These are phyloP conservation scores for Chelon auratus DNA, from an alignment of 2,797 vertebrate genomes.

Conservation along the genomic window DNA sequence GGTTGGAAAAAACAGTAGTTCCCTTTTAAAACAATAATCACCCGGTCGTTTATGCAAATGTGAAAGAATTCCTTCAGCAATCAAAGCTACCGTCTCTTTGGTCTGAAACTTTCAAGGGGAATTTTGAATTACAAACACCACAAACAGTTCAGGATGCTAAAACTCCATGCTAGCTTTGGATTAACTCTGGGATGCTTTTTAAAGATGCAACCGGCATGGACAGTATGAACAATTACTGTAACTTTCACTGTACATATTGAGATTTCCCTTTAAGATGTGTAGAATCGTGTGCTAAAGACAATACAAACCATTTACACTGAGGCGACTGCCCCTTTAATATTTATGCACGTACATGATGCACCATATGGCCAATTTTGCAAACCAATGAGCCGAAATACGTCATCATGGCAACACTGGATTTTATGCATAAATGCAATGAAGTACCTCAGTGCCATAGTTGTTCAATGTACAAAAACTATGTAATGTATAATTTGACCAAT, in stretches of 20 bases:
- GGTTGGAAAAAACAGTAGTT: no score
- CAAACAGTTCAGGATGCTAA: neutral
- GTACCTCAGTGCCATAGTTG: neutral
- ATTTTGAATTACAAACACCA: neutral
- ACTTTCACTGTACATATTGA: neutral
- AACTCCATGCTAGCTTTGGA: neutral
- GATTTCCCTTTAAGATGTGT: no score
- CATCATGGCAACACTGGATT: neutral
- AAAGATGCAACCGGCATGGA: neutral
- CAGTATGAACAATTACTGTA: neutral
- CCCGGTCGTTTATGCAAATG: no score
- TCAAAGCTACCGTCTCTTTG: neutral
- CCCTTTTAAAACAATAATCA: no score
- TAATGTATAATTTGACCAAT: no score
- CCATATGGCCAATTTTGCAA: neutral
- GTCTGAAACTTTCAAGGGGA: neutral
- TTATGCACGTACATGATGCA: neutral
- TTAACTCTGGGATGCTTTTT: neutral
- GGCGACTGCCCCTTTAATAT: neutral
- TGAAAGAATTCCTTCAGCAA: neutral
- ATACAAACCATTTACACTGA: neutral
- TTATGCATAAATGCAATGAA: slow-evolving; percentile 11
- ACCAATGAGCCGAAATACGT: neutral
- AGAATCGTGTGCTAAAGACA: no score
- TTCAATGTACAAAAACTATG: neutral